Percentiles rank a stretch among this genome's conserved stretches.
phyloP scores from a whole-genome alignment of 2,113 vertebrate genomes.

The Notechis scutatus region DNA sequence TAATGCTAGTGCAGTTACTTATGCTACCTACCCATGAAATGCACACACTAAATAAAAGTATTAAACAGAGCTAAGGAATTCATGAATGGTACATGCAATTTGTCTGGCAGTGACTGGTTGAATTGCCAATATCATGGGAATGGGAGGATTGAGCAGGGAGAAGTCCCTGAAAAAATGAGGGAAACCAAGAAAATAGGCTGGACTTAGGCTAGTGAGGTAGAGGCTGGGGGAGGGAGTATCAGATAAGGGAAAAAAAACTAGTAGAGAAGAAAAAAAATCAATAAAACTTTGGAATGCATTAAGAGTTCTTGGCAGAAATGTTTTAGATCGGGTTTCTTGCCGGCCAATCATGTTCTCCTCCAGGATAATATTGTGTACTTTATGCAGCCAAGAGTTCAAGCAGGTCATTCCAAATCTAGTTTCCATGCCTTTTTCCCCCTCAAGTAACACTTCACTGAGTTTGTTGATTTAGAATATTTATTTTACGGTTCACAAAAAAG shows the following conservation, averaged over 20 bases:
- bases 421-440: background rate
- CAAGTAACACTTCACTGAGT: background rate
- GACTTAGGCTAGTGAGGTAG: background rate
- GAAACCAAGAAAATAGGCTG: background rate
- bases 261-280: background rate
- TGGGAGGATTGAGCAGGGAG: background rate
- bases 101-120: background rate
- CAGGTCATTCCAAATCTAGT: background rate
- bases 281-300: background rate
- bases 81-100: background rate
- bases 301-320: background rate
- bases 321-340: background rate
- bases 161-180: background rate
- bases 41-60: background rate
- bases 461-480: background rate
- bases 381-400: background rate
- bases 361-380: background rate
- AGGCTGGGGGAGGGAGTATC: accelerated
- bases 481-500: background rate
- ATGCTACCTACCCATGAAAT: background rate
- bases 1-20: background rate
- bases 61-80: background rate
- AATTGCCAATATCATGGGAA: background rate
- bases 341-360: background rate
- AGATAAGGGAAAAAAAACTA: background rate